Evolutionary conservation across 2,888 invertebrate species (phyloP).

Genomic region (Slavum lentiscoides): DNA sequence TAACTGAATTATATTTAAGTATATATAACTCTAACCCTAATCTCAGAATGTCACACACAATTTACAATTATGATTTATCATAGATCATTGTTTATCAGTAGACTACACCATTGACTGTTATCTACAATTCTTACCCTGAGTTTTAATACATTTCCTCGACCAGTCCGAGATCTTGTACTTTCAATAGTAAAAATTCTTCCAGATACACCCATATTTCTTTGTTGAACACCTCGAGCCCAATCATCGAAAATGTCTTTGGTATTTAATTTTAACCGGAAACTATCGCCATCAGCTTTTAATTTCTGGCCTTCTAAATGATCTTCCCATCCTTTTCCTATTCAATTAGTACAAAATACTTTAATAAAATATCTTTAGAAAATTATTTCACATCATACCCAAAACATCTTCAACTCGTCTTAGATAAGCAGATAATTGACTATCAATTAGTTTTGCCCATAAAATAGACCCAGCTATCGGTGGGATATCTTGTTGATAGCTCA

Average conservation of each 20-base stretch:
- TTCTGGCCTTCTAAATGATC: conserved; percentile 98
- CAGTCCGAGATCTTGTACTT: conserved; percentile 74
- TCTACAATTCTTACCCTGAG: conserved; percentile 65
- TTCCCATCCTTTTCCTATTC: conserved; percentile 91
- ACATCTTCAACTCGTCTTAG: conserved; percentile 97
- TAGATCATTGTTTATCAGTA: too few relatives aligned
- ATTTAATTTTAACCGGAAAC: conserved; percentile 93
- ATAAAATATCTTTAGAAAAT: background rate
- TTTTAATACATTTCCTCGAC: conserved; percentile 81
- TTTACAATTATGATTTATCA: too few relatives aligned
- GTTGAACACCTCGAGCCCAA: conserved; percentile 93
- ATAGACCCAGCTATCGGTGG: conserved; percentile 98
- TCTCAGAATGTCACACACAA: too few relatives aligned
- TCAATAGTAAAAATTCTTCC: conserved; percentile 95
- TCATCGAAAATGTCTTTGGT: conserved; percentile 98
- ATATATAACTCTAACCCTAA: too few relatives aligned
- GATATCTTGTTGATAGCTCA: conserved; percentile 89
- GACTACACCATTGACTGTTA: too few relatives aligned
- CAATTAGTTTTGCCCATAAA: conserved; percentile 98
- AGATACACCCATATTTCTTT: conserved; percentile 89
- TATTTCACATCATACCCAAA: conserved; percentile 67
- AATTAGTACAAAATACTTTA: conserved; percentile 1
- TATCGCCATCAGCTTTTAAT: conserved; percentile 95
- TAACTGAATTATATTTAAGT: too few relatives aligned
- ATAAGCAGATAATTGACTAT: conserved; percentile 94